Evolutionary conservation across 2,888 invertebrate genomes (phyloP), one percentile per base, ranked within the genome.

Genomic region (Trachelus tabidus): DNA sequence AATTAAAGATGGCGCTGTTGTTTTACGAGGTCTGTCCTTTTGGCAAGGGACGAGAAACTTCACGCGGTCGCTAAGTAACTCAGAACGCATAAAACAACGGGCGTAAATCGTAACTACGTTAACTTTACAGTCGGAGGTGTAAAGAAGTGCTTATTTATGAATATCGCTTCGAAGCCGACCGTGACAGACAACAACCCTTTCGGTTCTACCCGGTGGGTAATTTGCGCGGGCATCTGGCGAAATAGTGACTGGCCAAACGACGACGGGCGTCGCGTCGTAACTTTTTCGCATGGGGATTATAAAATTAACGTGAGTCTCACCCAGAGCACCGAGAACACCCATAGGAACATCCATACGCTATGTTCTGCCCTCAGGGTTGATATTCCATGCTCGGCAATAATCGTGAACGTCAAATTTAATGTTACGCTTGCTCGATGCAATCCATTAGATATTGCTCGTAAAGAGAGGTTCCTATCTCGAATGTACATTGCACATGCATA

Each of bases 371-470:
- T 75, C 76, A 35, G 68, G 73, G 37, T 75, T 75, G 73, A 75
- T 31, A 78, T 71, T 73, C 75, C 73, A 33, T 78, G 69, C 74
- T 56, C 74, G 73, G 88, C 89, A 91, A 91, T 91, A 91, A 91
- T 91, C 91, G 90, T 91, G 89, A 90, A 91, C 89, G 90, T 90
- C 88, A 90, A 91, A 91, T 90, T 91, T 91, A 91, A 91, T 89
- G 90, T 86, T 84, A 85, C 87, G 86, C 85, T 86, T 86, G 80
- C 87, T 85, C 79, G 80, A 90, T 89, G 89, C 91, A 90, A 91
- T 91, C 91, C 91, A 91, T 91, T 91, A 91, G 90, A 90, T 91
- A 91, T 91, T 87, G 91, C 90, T 91, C 91, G 89, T 91, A 90
- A 91, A 91, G 88, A 90, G 79, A 87, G 85, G 84, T 35, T 86